A percentile compares a stretch with the other conserved stretches of the same genome.
phyloP scores from a whole-genome alignment of 2,113 vertebrate genomes.

The Paralichthys olivaceus region DNA sequence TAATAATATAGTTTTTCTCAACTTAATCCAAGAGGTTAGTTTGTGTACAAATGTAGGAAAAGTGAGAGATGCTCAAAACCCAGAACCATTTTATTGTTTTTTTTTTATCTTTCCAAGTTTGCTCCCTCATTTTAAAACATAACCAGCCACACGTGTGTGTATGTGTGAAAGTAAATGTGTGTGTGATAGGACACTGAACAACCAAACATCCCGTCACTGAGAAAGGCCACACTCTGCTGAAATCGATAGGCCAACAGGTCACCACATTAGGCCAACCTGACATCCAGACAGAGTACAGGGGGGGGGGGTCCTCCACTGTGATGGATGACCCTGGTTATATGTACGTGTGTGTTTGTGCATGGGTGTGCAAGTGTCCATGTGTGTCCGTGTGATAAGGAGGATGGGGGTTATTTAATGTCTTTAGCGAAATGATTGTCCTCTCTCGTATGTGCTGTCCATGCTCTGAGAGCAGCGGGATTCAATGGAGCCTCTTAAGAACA shows the following conservation, averaged over 20 bases:
- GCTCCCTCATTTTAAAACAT: neutral
- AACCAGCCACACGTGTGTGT: neutral
- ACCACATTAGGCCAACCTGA: slow-evolving; percentile 62
- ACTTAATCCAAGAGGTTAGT: neutral
- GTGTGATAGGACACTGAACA: slow-evolving; percentile 54
- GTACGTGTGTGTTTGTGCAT: slow-evolving; percentile 10
- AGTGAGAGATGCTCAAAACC: neutral
- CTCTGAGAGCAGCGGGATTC: neutral
- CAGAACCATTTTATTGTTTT: neutral
- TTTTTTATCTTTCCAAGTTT: neutral
- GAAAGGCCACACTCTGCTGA: slow-evolving; percentile 45
- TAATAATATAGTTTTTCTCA: neutral
- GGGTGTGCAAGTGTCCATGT: slow-evolving; percentile 1
- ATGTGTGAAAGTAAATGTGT: slow-evolving; percentile 45
- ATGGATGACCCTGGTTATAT: slow-evolving; percentile 63
- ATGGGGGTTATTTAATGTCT: slow-evolving; percentile 30
- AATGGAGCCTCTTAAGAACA: neutral
- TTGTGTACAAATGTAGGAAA: too few species aligned
- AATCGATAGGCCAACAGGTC: slow-evolving; percentile 77
- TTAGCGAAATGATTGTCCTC: slow-evolving; percentile 26
- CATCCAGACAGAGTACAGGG: slow-evolving; percentile 62
- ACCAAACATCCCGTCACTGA: slow-evolving; percentile 59
- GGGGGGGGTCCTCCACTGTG: slow-evolving; percentile 49
- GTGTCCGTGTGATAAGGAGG: slow-evolving; percentile 54
- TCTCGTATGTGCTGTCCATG: neutral